A percentile compares a stretch with the other conserved stretches of the same genome.
Conservation (phyloP, 2,888 invertebrate genomes). For the Cheiracanthium punctorium region DNA sequence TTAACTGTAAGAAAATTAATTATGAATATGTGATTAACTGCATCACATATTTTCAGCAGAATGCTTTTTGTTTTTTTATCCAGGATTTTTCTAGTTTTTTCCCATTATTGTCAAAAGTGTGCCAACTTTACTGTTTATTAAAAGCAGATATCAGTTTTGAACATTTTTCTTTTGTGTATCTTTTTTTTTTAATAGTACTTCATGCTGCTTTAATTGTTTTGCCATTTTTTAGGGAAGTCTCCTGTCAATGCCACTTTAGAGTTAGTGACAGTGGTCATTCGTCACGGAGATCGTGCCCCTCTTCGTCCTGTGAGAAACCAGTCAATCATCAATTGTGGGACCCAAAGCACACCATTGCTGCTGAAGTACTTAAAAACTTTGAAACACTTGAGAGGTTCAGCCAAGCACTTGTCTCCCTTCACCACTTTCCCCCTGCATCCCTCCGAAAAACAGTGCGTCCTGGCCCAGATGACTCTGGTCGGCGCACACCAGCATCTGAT, state of each 20-base stretch:
- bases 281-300: slow-evolving; percentile 93
- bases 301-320: slow-evolving; percentile 88
- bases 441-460: slow-evolving; percentile 82
- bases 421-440: slow-evolving; percentile 89
- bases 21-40: too few relatives aligned
- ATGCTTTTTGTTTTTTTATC: too few relatives aligned
- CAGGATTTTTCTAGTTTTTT: too few relatives aligned
- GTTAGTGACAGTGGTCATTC: slow-evolving; percentile 82
- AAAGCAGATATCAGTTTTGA: too few relatives aligned
- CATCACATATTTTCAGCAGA: too few relatives aligned
- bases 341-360: slow-evolving; percentile 77
- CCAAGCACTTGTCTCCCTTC: slow-evolving; percentile 79
- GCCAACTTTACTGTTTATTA: too few relatives aligned
- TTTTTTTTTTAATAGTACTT: too few relatives aligned
- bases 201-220: too few relatives aligned
- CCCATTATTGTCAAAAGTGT: too few relatives aligned
- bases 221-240: slow-evolving; percentile 44
- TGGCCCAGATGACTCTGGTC: slow-evolving; percentile 88
- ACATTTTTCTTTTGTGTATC: too few relatives aligned
- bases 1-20: too few relatives aligned
- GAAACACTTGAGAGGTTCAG: slow-evolving; percentile 42
- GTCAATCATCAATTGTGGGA: slow-evolving; percentile 85
- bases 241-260: slow-evolving; percentile 61
- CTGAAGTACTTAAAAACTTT: slow-evolving; percentile 58
- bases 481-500: slow-evolving; percentile 89